Evolutionary conservation across 2,888 invertebrate species (phyloP).

Genomic region (Stenurella melanura): DNA sequence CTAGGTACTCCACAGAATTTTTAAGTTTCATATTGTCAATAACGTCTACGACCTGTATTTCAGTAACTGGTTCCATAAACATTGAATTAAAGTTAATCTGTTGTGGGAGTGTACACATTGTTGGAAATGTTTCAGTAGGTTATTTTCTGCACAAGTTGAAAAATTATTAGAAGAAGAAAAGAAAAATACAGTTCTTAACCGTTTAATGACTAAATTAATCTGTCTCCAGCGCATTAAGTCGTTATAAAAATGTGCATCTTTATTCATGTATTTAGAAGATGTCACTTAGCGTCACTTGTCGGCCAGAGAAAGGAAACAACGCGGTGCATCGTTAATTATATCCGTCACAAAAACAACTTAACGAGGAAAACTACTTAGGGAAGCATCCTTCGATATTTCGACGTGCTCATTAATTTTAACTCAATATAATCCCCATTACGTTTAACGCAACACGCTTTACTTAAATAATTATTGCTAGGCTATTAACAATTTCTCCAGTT

Average conservation of each 20-base stretch:
- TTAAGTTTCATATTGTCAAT: no score
- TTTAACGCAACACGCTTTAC: slow-evolving; percentile 10
- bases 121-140: no score
- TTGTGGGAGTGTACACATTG: no score
- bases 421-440: slow-evolving; percentile 23
- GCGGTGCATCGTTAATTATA: slow-evolving; percentile 18
- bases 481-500: background rate
- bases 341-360: background rate
- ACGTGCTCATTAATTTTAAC: slow-evolving; percentile 28
- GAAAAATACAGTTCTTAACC: background rate
- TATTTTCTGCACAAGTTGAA: no score
- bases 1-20: no score
- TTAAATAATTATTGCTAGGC: slow-evolving; percentile 7
- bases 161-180: no score
- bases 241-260: background rate
- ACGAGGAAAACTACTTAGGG: slow-evolving; percentile 20
- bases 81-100: no score
- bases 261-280: background rate
- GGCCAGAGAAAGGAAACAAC: background rate
- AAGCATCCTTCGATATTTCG: slow-evolving; percentile 4
- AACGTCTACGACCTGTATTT: no score
- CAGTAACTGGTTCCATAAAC: no score
- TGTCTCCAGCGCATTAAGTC: background rate
- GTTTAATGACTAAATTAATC: background rate
- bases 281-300: slow-evolving; percentile 13